These are phyloP conservation scores for Entomobrya proxima DNA, from an alignment of 2,888 invertebrate species.

Conservation along the genomic window DNA sequence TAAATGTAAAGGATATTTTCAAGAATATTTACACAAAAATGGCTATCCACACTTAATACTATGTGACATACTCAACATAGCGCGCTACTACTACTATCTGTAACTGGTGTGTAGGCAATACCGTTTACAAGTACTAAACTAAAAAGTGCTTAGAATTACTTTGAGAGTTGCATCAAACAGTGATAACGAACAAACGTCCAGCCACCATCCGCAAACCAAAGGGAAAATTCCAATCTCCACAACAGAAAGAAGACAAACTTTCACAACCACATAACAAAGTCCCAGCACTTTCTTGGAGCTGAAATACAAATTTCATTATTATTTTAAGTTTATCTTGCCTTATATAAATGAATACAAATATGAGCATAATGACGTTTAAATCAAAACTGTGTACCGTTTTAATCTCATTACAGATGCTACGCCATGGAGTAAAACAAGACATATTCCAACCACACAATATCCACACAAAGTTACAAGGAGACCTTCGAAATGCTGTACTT, in stretches of 20 bases:
- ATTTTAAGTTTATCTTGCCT: neutral
- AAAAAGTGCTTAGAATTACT: too few species aligned
- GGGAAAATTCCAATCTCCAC: conserved; percentile 98
- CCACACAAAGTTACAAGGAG: conserved; percentile 94
- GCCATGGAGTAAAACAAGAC: conserved; percentile 89
- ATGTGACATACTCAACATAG: too few species aligned
- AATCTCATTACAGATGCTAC: conserved; percentile 88
- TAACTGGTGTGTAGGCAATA: too few species aligned
- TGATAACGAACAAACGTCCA: conserved; percentile 96
- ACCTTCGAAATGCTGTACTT: conserved; percentile 92
- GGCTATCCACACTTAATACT: too few species aligned
- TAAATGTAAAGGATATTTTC: conserved; percentile 73
- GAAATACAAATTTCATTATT: conserved; percentile 57
- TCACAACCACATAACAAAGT: conserved; percentile 92
- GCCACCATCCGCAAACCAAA: conserved; percentile 98
- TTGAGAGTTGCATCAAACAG: conserved; percentile 93
- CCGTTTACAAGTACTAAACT: too few species aligned
- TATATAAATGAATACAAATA: neutral
- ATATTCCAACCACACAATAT: conserved; percentile 92
- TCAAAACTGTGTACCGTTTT: conserved; percentile 78
- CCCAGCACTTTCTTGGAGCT: conserved; percentile 91
- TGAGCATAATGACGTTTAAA: neutral
- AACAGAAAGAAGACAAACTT: conserved; percentile 94
- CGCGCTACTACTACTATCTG: too few species aligned
- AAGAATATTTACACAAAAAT: too few species aligned